Conservation (phyloP, 2,113 vertebrate genomes). For the Calyptommatus sinebrachiatus region DNA sequence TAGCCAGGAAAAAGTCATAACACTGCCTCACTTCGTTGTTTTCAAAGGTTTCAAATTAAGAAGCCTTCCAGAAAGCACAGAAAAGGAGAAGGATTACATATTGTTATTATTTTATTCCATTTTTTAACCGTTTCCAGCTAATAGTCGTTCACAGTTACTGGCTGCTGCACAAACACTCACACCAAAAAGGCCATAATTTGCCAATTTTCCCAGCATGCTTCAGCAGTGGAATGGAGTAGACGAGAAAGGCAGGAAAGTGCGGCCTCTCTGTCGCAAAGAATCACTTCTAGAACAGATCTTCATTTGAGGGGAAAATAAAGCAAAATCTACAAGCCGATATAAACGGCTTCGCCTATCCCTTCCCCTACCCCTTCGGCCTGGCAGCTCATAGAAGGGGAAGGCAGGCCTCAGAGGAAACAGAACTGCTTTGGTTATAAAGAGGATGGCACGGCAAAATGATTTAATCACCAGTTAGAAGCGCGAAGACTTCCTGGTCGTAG, state of each 20-base stretch:
- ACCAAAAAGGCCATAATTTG: not conserved
- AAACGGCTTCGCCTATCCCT: no score
- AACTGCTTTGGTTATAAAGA: not conserved
- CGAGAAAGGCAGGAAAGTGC: not conserved
- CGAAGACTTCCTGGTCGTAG: no score
- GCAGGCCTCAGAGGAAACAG: not conserved
- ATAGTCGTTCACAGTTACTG: not conserved
- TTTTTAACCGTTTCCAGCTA: no score
- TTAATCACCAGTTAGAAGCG: no score
- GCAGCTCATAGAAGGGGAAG: not conserved
- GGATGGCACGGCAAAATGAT: not conserved
- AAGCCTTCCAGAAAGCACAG: not conserved
- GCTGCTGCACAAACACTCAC: not conserved
- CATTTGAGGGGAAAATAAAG: no score
- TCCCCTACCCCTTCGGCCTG: no score
- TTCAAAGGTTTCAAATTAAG: not conserved
- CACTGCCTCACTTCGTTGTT: no score
- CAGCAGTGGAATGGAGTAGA: not conserved
- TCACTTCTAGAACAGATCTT: no score
- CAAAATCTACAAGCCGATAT: not conserved
- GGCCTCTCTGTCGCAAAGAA: not conserved
- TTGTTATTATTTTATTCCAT: not conserved
- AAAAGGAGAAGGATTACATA: not conserved
- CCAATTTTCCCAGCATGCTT: not conserved
- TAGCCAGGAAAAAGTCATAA: not conserved